Evolutionary conservation across 2,113 vertebrate genomes (phyloP).

Genomic region (Coracopsis vasa): DNA sequence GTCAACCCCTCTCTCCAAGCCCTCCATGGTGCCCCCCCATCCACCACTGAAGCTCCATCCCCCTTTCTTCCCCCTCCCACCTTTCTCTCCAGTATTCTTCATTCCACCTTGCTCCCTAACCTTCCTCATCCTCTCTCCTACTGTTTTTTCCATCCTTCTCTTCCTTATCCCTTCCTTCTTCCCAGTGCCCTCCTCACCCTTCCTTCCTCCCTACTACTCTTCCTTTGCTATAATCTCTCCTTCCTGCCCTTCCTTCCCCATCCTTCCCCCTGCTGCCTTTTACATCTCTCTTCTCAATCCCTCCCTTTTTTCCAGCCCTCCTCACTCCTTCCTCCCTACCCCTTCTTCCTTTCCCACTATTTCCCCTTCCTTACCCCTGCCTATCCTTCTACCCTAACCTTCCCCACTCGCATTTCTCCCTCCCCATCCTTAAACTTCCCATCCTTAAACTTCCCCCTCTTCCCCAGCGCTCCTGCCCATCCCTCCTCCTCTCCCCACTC

Average conservation of each 20-base stretch:
- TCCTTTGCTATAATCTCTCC: not conserved
- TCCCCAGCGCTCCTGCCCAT: too few species aligned
- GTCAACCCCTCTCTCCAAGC: not conserved
- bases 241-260: too few species aligned
- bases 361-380: not conserved
- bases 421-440: not conserved
- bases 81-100: accelerated
- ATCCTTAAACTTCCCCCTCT: not conserved
- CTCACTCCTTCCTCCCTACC: not conserved
- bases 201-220: not conserved
- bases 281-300: not conserved
- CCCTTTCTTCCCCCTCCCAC: not conserved
- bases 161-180: not conserved
- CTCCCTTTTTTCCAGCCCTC: not conserved
- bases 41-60: not conserved
- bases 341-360: accelerated
- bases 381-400: not conserved
- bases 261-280: not conserved
- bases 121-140: not conserved
- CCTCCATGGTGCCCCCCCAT: accelerated
- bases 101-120: not conserved
- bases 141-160: not conserved
- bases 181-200: not conserved
- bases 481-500: too few species aligned
- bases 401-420: too few species aligned